Evolutionary conservation across 64 coral and sea anemone genomes (phyloP).

Genomic region (Anthopleura sola): DNA sequence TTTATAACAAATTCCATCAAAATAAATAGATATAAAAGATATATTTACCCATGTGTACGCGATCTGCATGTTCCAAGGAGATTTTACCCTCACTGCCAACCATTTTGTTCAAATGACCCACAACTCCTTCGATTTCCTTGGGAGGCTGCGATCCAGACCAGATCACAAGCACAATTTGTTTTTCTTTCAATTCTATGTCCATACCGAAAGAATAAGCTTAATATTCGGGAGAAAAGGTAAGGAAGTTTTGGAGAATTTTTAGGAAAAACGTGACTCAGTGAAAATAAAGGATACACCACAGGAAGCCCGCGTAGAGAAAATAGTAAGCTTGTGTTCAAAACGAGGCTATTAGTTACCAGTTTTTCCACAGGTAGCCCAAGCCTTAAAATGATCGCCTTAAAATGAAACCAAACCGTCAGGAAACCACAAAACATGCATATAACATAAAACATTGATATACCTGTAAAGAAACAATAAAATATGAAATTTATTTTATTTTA

Average conservation of each 20-base stretch:
- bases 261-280: neutral
- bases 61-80: slow-evolving; percentile 72
- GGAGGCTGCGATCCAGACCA: slow-evolving; percentile 87
- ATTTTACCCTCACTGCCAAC: slow-evolving; percentile 67
- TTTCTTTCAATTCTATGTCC: slow-evolving; percentile 33
- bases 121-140: slow-evolving; percentile 68
- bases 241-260: neutral
- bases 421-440: too few species aligned
- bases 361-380: neutral
- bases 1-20: neutral
- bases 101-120: slow-evolving; percentile 36
- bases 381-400: too few species aligned
- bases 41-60: slow-evolving; percentile 73
- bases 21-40: neutral
- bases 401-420: too few species aligned
- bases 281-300: neutral
- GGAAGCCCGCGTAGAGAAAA: neutral
- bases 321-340: neutral
- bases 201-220: neutral
- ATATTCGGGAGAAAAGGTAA: neutral
- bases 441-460: neutral
- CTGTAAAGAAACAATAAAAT: neutral
- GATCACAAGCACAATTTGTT: slow-evolving; percentile 62
- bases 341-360: neutral
- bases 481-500: too few species aligned